phyloP scores from a whole-genome alignment of 2,888 invertebrate genomes.

The Nowickia ferox region DNA sequence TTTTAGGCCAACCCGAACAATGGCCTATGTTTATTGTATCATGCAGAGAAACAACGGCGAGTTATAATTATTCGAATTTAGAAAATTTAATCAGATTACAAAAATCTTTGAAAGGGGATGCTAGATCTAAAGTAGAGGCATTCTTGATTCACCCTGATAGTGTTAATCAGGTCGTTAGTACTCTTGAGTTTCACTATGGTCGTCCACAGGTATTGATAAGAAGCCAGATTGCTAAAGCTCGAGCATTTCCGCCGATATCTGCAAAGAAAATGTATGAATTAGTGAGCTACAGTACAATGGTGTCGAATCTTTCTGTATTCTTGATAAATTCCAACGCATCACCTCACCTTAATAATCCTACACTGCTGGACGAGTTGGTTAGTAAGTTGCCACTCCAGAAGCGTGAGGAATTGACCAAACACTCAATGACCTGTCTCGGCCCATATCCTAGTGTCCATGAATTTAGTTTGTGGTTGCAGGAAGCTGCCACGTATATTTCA shows the following conservation, averaged over 20 bases:
- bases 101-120: slow-evolving; percentile 66
- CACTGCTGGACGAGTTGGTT: slow-evolving; percentile 49
- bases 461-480: slow-evolving; percentile 55
- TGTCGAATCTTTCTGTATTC: slow-evolving; percentile 60
- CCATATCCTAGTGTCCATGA: slow-evolving; percentile 35
- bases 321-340: slow-evolving; percentile 55
- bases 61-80: slow-evolving; percentile 62
- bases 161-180: slow-evolving; percentile 58
- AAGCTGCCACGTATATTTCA: slow-evolving; percentile 53
- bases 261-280: slow-evolving; percentile 62
- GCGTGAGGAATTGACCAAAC: slow-evolving; percentile 53
- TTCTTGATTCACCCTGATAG: slow-evolving; percentile 71
- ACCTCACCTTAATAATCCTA: slow-evolving; percentile 50
- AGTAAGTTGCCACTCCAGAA: slow-evolving; percentile 44
- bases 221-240: slow-evolving; percentile 69
- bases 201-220: slow-evolving; percentile 71
- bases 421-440: slow-evolving; percentile 28
- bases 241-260: slow-evolving; percentile 62
- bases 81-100: slow-evolving; percentile 70
- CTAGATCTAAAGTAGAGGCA: slow-evolving; percentile 63
- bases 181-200: slow-evolving; percentile 71
- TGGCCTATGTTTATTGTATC: slow-evolving; percentile 73
- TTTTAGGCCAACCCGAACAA: slow-evolving; percentile 70
- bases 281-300: slow-evolving; percentile 65
- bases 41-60: slow-evolving; percentile 65